These are phyloP conservation scores for Phycodurus eques DNA, from an alignment of 2,113 vertebrate genomes.

Conservation along the genomic window DNA sequence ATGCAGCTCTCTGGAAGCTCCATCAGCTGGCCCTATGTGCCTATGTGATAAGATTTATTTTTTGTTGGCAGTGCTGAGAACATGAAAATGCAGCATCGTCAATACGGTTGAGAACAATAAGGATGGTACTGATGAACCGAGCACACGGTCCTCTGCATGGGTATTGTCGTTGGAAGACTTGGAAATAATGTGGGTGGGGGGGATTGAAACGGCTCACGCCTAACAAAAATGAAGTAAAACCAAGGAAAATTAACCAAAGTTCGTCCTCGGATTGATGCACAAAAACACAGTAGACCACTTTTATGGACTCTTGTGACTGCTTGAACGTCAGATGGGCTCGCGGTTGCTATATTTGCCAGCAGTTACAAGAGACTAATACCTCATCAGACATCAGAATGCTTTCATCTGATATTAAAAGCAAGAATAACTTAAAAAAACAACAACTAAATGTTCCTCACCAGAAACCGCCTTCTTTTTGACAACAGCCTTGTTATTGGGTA, in stretches of 20 bases:
- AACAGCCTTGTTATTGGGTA: conserved; percentile 61
- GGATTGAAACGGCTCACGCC: neutral
- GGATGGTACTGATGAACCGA: conserved; percentile 1
- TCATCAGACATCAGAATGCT: conserved; percentile 69
- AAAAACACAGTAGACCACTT: conserved; percentile 9
- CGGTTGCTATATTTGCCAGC: conserved; percentile 21
- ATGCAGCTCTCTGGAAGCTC: conserved; percentile 95
- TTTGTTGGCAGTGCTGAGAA: conserved; percentile 3
- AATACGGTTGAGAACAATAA: neutral
- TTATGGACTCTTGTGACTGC: conserved; percentile 21
- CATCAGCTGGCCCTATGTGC: conserved; percentile 92
- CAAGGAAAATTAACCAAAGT: conserved; percentile 65
- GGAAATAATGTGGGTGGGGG: neutral
- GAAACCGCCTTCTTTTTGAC: conserved; percentile 71
- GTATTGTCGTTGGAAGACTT: neutral
- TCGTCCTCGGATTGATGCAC: conserved; percentile 38
- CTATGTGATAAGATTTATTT: conserved; percentile 74
- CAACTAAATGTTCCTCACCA: conserved; percentile 64
- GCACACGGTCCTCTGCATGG: neutral
- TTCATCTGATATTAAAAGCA: conserved; percentile 56
- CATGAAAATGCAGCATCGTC: neutral
- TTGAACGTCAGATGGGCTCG: conserved; percentile 31
- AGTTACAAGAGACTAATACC: conserved; percentile 59
- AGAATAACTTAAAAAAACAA: conserved; percentile 32
- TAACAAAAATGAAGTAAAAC: conserved; percentile 29